A percentile compares a stretch with the other conserved stretches of the same genome.
phyloP scores from a whole-genome alignment of 2,113 vertebrate genomes.

The Corynorhinus townsendii region DNA sequence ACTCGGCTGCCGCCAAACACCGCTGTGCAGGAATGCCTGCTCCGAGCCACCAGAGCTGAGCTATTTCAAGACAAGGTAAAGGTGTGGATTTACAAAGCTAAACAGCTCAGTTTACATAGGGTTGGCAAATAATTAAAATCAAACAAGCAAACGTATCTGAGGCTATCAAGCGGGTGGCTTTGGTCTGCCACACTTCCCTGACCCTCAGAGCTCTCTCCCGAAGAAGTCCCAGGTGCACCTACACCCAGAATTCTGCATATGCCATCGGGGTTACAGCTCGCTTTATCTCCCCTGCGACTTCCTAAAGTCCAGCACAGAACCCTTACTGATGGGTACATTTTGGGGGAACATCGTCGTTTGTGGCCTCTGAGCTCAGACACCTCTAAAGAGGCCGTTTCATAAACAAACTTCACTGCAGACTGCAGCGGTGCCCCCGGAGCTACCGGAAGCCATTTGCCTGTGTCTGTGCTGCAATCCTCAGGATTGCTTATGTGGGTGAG shows the following conservation, averaged over 20 bases:
- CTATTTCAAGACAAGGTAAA: background rate
- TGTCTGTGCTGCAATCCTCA: background rate
- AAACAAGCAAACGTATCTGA: background rate
- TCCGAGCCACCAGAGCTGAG: background rate
- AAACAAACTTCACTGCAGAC: background rate
- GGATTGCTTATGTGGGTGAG: constrained; percentile 23
- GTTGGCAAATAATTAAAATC: background rate
- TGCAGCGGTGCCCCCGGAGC: too few relatives aligned
- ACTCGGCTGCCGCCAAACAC: background rate
- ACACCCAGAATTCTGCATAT: background rate
- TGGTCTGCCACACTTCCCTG: background rate
- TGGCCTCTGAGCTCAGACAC: background rate
- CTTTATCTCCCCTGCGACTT: background rate
- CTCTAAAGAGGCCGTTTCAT: background rate
- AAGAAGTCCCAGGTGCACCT: background rate
- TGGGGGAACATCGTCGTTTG: background rate
- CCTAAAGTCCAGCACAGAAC: background rate
- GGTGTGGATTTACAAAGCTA: background rate
- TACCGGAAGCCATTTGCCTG: background rate
- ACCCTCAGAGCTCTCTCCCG: background rate
- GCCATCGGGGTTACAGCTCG: background rate
- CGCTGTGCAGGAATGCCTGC: background rate
- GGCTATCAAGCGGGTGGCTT: background rate
- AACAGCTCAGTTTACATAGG: background rate
- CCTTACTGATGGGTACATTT: background rate